phyloP scores from a whole-genome alignment of 2,113 vertebrate species.

The Puntigrus tetrazona region DNA sequence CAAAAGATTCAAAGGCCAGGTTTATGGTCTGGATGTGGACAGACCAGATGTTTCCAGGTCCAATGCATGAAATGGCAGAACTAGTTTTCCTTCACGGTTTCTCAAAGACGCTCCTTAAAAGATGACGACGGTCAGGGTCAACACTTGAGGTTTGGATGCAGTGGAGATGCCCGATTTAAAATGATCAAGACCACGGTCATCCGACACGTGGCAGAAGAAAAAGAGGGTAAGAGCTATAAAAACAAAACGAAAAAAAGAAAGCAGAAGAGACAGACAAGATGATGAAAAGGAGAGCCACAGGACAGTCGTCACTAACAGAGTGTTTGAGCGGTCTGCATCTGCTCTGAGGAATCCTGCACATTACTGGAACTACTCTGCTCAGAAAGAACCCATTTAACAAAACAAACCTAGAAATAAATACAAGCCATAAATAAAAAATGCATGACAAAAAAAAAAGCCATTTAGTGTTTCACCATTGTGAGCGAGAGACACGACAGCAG shows the following conservation, averaged over 20 bases:
- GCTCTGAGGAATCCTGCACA: neutral
- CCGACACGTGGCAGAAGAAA: neutral
- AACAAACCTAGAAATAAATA: neutral
- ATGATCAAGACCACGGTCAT: neutral
- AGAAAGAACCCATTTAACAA: neutral
- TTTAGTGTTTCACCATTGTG: slow-evolving; percentile 60
- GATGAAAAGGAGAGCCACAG: neutral
- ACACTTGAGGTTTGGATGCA: neutral
- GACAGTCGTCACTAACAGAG: neutral
- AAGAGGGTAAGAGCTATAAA: neutral
- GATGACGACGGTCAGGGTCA: neutral
- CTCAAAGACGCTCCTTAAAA: neutral
- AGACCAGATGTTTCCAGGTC: neutral
- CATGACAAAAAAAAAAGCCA: neutral
- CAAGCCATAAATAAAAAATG: slow-evolving; percentile 8
- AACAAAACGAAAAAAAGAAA: neutral
- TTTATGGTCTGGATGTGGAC: neutral
- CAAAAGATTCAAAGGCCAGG: neutral
- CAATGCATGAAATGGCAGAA: neutral
- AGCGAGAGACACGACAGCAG: slow-evolving; percentile 17
- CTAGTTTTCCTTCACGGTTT: neutral
- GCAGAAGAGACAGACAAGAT: neutral
- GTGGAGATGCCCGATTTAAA: neutral
- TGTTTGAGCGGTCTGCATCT: neutral
- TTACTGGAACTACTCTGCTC: neutral